Conservation (phyloP, 2,888 invertebrate species). For the Pharmacophagus antenor region DNA sequence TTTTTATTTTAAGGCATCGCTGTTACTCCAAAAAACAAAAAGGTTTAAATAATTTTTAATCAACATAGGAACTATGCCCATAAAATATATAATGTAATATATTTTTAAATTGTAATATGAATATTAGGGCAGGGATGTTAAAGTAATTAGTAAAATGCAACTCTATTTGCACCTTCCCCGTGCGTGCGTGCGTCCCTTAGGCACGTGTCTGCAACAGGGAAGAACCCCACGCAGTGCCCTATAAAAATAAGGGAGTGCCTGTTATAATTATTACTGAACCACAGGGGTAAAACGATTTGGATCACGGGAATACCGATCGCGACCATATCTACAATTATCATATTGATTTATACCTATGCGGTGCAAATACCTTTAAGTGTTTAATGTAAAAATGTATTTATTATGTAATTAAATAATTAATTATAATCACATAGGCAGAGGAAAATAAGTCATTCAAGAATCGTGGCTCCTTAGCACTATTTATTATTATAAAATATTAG, state of each 20-base stretch:
- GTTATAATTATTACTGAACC: conserved; percentile 62
- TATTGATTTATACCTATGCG: too few relatives aligned
- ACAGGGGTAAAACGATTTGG: conserved; percentile 41
- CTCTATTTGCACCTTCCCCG: conserved; percentile 47
- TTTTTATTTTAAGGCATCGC: too few relatives aligned
- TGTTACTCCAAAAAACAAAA: too few relatives aligned
- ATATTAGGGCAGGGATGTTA: neutral
- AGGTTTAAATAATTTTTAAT: too few relatives aligned
- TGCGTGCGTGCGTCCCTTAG: conserved; percentile 46
- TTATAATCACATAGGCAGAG: neutral
- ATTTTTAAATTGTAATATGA: too few relatives aligned
- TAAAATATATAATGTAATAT: too few relatives aligned
- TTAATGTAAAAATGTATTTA: too few relatives aligned
- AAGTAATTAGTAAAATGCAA: conserved; percentile 32
- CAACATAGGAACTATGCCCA: too few relatives aligned
- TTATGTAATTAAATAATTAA: neutral
- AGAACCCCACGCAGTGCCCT: conserved; percentile 52
- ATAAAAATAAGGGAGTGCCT: conserved; percentile 62
- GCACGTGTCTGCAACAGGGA: conserved; percentile 54
- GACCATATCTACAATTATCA: conserved; percentile 47
- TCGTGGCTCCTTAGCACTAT: neutral
- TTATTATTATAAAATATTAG: conserved; percentile 16
- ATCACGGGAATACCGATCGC: conserved; percentile 43
- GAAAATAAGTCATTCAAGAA: neutral
- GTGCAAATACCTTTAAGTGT: too few relatives aligned